Evolutionary conservation across 2,797 vertebrate species (phyloP), one percentile per base, ranked within the genome.

Genomic region (Florisuga fusca): DNA sequence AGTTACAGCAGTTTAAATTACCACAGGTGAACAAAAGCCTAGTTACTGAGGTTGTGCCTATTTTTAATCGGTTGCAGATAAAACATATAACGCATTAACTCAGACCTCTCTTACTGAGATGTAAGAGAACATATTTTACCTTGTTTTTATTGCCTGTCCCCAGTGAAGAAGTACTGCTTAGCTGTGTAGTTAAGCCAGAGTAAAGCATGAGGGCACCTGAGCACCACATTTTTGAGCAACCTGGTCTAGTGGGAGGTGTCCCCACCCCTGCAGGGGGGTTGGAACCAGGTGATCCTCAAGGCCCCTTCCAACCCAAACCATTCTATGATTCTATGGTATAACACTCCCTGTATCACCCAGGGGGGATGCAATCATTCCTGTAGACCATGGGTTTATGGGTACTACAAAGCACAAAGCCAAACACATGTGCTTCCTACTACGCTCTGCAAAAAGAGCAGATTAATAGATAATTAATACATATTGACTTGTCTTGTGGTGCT

Each of bases 391-490:
- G 7, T 46, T 7, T 19, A 9, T 15, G 51, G 33, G 74, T 18
- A 12, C 31, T 31, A 38, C 2, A 3, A 50, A 87, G 57, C 64
- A 82, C 48, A 3, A 25, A 18, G 15, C n/a, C 45, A 63, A 80
- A 71, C 46, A 41, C 34, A 15, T 14, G n/a, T 25, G 48, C 59
- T 84, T 82, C 91, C 53, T 50, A 21, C 53, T 14, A 17, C n/a
- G 36, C 53, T 57, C 83, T 71, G 57, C 77, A 73, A 26, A 90
- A 87, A 81, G 57, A 34, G 46, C 74, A 80, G 80, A 87, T 84
- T 76, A 79, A 82, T 67, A 88, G 83, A 71, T 93, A 90, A 94
- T 96, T 89, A 87, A 77, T 85, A 57, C 77, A 67, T 18, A 96
- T 64, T 50, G 77, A 38, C 85, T 77, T 89, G 89, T 84, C 91